Evolutionary conservation across 1,140 invertebrate species (phyloP), one percentile per base, ranked within the genome.

Genomic region (Scylla paramamosain): DNA sequence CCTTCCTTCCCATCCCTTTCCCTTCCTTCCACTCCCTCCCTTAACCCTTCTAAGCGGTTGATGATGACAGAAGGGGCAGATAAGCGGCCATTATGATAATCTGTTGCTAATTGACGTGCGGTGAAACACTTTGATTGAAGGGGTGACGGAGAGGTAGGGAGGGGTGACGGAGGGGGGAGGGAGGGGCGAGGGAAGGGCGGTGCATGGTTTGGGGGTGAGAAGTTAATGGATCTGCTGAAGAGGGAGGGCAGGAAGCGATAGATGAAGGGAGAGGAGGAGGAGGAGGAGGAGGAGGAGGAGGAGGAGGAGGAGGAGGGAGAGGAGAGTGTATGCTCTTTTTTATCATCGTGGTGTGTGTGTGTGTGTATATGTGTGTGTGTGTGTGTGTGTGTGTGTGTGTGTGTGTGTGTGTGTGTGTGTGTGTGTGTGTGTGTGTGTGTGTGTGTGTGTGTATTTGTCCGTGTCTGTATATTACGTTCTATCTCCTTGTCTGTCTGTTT

Each of bases 401-500:
- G 32, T 88, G 14, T 88, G 32, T 88, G 32, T 88, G 32, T 88
- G 14, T 88, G 32, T 88, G 14, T 88, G 32, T 88, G 32, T 88
- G 86, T 88, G 20, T 88, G 86, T 88, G 20, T 88, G 86, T 88
- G 86, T 88, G 86, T 88, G 20, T 88, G 86, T 88, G 86, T 88
- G 20, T 88, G 86, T 88, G 86, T 88, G 86, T 88, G 86, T 88
- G 20, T 88, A 14, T 88, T 3, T 29, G 32, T 88, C 2, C 16
- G 14, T 39, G 32, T 88, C 16, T 88, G 14, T 88, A 10, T 88
- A 6, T 88, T 16, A 29, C 4, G n/a, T 4, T 88, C 16, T 88
- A 3, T 88, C 1, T 88, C 16, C 16, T 3, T 88, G 32, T 88
- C n/a, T 88, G 14, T 88, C 1, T 88, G 32, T 88, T 4, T 88